These are phyloP conservation scores for Chrysopilus asiliformis DNA, from an alignment of 2,888 invertebrate species.

Conservation along the genomic window DNA sequence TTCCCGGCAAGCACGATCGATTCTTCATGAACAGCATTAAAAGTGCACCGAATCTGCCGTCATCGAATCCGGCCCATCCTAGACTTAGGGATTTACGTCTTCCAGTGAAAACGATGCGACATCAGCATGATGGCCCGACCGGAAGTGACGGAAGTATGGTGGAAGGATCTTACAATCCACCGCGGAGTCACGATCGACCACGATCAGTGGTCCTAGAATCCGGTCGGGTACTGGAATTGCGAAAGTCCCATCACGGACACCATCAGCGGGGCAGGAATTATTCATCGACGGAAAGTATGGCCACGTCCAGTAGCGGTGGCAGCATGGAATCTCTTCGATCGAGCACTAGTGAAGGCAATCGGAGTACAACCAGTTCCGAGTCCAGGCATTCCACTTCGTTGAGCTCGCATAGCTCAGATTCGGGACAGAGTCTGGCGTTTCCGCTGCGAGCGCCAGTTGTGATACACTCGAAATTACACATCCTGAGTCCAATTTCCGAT, in stretches of 20 bases:
- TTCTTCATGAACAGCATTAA: constrained; percentile 61
- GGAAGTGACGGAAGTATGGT: constrained; percentile 45
- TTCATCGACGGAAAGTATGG: constrained; percentile 72
- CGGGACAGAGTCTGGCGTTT: constrained; percentile 43
- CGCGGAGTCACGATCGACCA: constrained; percentile 51
- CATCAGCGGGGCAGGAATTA: constrained; percentile 29
- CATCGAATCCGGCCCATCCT: constrained; percentile 50
- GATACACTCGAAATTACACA: constrained; percentile 67
- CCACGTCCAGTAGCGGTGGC: constrained; percentile 73
- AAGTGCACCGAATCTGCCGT: constrained; percentile 66
- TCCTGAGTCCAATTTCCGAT: constrained; percentile 79
- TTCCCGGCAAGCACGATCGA: constrained; percentile 46
- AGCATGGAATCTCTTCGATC: constrained; percentile 79
- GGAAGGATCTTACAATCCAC: constrained; percentile 43
- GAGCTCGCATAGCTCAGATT: constrained; percentile 78
- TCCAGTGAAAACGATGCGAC: constrained; percentile 54
- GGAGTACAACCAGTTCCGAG: constrained; percentile 74
- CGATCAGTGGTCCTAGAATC: constrained; percentile 45
- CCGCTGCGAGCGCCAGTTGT: constrained; percentile 53
- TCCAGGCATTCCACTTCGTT: constrained; percentile 71
- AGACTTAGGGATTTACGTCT: constrained; percentile 59
- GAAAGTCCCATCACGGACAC: constrained; percentile 41
- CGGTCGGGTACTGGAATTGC: constrained; percentile 59
- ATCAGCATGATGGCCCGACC: constrained; percentile 42
- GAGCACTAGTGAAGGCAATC: constrained; percentile 75